A percentile compares a stretch with the other conserved stretches of the same genome.
Evolutionary conservation across 2,797 vertebrate genomes (phyloP).

Genomic region (Fistularia commersonii): DNA sequence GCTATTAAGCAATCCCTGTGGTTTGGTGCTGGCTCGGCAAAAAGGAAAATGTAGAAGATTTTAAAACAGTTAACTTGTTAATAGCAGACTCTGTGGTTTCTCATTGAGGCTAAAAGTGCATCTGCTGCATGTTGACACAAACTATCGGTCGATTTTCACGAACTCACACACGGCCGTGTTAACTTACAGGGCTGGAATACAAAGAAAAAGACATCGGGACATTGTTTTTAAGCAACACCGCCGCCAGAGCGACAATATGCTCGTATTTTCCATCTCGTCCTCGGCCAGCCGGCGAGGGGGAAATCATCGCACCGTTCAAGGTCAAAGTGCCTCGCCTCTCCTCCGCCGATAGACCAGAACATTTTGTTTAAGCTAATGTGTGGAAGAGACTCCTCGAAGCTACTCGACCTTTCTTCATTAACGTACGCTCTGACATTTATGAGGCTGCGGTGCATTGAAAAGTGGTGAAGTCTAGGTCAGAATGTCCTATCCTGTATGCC

Average conservation of each 20-base stretch:
- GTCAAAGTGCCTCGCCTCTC: constrained; percentile 48
- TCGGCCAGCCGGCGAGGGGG: constrained; percentile 19
- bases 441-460: constrained; percentile 47
- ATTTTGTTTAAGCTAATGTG: constrained; percentile 69
- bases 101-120: constrained; percentile 9
- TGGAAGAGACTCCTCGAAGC: constrained; percentile 58
- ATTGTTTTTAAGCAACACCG: not conserved
- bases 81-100: constrained; percentile 16
- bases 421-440: constrained; percentile 73
- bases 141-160: too few relatives aligned
- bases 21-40: constrained; percentile 10
- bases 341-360: constrained; percentile 25
- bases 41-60: constrained; percentile 10
- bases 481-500: constrained; percentile 59
- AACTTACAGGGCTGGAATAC: too few relatives aligned
- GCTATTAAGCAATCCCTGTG: constrained; percentile 4
- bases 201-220: too few relatives aligned
- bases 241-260: not conserved
- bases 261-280: constrained; percentile 29
- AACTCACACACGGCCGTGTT: constrained; percentile 7
- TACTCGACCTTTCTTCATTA: constrained; percentile 75
- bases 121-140: constrained; percentile 10
- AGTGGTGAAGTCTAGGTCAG: constrained; percentile 65
- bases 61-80: constrained; percentile 14
- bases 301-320: constrained; percentile 44